Conservation (phyloP, 1,140 invertebrate genomes). For the Ceratosolen fusciceps region DNA sequence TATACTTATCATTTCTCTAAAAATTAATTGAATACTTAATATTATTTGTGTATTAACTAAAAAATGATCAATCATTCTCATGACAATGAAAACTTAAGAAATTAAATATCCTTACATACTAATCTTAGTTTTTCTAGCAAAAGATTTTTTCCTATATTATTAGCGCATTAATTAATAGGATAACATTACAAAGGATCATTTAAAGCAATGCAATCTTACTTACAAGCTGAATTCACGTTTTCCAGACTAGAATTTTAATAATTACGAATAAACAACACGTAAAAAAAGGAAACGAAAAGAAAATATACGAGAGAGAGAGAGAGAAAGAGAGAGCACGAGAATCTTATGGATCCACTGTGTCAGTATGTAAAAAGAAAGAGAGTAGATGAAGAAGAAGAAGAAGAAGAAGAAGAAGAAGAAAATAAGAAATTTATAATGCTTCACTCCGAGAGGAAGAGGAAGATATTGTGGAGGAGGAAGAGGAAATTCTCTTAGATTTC, state of each 20-base stretch:
- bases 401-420: too few relatives aligned
- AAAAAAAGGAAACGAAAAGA: conserved; percentile 27
- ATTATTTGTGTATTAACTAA: not conserved
- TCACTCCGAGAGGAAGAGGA: conserved; percentile 56
- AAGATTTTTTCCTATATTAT: not conserved
- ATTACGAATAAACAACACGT: not conserved
- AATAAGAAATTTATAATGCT: conserved; percentile 51
- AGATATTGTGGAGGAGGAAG: conserved; percentile 49
- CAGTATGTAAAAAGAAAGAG: conserved; percentile 7
- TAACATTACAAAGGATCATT: not conserved
- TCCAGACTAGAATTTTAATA: not conserved
- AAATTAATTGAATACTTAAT: not conserved
- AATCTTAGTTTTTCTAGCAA: not conserved
- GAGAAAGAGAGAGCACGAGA: too few relatives aligned
- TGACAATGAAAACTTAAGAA: not conserved
- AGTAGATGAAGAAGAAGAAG: not conserved
- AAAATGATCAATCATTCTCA: not conserved
- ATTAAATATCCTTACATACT: not conserved
- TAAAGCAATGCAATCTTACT: conserved; percentile 8
- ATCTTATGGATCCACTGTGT: not conserved
- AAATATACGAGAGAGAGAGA: too few relatives aligned
- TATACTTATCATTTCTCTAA: not conserved
- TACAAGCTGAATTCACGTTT: not conserved
- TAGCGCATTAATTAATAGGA: not conserved
- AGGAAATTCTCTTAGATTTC: conserved; percentile 12